These are phyloP conservation scores for Neosalanx taihuensis DNA, from an alignment of 2,797 vertebrate species.

Conservation along the genomic window DNA sequence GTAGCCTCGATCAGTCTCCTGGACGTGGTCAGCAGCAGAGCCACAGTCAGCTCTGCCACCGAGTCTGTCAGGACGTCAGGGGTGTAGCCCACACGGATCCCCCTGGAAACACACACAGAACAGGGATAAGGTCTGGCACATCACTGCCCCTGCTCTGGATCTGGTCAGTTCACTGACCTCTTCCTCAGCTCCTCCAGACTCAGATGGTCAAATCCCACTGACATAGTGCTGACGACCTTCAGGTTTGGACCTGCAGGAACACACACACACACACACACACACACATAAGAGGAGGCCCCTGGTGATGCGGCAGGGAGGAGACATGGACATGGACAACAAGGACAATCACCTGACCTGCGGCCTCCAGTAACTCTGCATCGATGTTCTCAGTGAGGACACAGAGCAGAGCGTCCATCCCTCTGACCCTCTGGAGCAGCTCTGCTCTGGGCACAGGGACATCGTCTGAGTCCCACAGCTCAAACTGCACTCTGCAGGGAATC, in stretches of 20 bases:
- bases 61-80: constrained; percentile 75
- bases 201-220: constrained; percentile 71
- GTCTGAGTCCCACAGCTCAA: constrained; percentile 74
- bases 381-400: constrained; percentile 78
- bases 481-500: constrained; percentile 66
- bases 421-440: constrained; percentile 73
- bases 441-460: constrained; percentile 66
- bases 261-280: background rate
- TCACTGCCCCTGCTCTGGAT: background rate
- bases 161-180: constrained; percentile 54
- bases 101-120: constrained; percentile 55
- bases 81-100: constrained; percentile 77
- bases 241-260: constrained; percentile 64
- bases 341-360: constrained; percentile 66
- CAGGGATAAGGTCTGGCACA: background rate
- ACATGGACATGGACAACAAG: background rate
- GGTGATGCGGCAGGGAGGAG: no score
- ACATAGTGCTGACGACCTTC: constrained; percentile 75
- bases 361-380: constrained; percentile 70
- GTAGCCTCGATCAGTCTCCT: constrained; percentile 79
- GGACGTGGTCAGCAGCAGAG: constrained; percentile 79
- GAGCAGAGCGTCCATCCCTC: constrained; percentile 68
- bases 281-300: background rate
- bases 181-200: constrained; percentile 69
- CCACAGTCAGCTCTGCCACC: constrained; percentile 75